Base-by-base conservation (phyloP, 2,113 vertebrate species). In the Rhadina sibilatrix region DNA sequence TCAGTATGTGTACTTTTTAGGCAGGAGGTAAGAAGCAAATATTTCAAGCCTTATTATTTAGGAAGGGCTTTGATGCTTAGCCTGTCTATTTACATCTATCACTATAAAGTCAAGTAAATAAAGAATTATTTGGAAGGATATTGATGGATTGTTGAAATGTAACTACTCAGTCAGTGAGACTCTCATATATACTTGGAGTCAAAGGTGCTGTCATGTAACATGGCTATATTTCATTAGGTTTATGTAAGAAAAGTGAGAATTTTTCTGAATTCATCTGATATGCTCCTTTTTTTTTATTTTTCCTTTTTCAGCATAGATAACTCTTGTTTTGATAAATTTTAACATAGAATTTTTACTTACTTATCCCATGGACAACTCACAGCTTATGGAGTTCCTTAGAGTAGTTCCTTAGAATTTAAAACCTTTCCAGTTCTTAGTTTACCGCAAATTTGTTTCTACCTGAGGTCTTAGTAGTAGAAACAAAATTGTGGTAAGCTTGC, bases 81-180 rank as follows among this genome's bases (percentile, higher is more conserved):
- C 8, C 0, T 71, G 49, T 75, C 60, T 87, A 18, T 79, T 68
- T 86, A 83, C 40, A 87, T 74, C 79, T 84, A 13, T 80, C 47
- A 24, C 24, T 83, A 19, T 31, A 69, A 81, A 59, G 33, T 56
- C 38, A 86, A 77, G 49, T 74, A 30, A 95, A 70, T 63, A 78
- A 95, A 81, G 35, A 53, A 60, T 71, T 93, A 63, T 80, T 95
- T 93, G 35, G 66, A 80, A 90, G 47, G n/a, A 15, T 93, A 74
- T 52, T 90, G 71, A 86, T 90, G 79, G 56, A 78, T 54, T 92
- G 64, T 64, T 75, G 63, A 83, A 95, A 88, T 54, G 33, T 80
- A 79, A n/a, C 85, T 72, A 57, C 71, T 83, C 15, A 61, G 23
- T 54, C 54, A 54, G n/a, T 50, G 56, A 77, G 38, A 50, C 53